These are phyloP conservation scores for Polypedilum vanderplanki DNA, from an alignment of 1,140 invertebrate genomes.

Conservation along the genomic window DNA sequence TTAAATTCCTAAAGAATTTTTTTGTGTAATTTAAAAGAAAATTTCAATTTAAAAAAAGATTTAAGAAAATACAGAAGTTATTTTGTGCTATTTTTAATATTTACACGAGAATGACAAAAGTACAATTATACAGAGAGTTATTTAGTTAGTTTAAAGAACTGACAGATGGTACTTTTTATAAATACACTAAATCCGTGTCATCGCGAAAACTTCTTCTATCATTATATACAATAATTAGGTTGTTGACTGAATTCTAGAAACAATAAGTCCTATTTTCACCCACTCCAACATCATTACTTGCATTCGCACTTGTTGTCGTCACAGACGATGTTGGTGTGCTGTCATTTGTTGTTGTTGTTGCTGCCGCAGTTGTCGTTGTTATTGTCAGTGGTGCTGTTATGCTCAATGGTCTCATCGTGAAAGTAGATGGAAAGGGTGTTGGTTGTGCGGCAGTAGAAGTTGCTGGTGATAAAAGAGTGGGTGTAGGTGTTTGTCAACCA, in stretches of 20 bases:
- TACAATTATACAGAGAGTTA: too few relatives aligned
- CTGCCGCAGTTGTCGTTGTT: background rate
- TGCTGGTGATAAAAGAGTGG: background rate
- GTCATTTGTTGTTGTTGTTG: background rate
- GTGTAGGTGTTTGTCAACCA: slow-evolving; percentile 21
- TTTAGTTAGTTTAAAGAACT: too few relatives aligned
- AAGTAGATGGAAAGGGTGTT: background rate
- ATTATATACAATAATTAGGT: slow-evolving; percentile 24
- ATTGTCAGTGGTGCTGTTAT: slow-evolving; percentile 6
- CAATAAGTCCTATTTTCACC: background rate
- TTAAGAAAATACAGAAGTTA: too few relatives aligned
- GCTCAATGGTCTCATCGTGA: background rate
- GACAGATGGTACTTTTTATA: background rate
- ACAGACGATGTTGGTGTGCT: background rate
- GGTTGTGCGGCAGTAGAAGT: background rate
- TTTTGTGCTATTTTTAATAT: too few relatives aligned
- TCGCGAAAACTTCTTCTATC: background rate
- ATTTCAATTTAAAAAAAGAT: too few relatives aligned
- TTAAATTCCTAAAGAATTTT: too few relatives aligned
- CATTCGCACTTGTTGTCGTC: background rate
- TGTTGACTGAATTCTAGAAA: slow-evolving; percentile 27
- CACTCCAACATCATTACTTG: background rate
- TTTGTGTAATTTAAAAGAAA: too few relatives aligned
- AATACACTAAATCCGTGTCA: slow-evolving; percentile 4
- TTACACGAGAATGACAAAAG: too few relatives aligned